Evolutionary conservation across 1,140 invertebrate species (phyloP), one percentile per base, ranked within the genome.

Genomic region (Micrasema minimum): DNA sequence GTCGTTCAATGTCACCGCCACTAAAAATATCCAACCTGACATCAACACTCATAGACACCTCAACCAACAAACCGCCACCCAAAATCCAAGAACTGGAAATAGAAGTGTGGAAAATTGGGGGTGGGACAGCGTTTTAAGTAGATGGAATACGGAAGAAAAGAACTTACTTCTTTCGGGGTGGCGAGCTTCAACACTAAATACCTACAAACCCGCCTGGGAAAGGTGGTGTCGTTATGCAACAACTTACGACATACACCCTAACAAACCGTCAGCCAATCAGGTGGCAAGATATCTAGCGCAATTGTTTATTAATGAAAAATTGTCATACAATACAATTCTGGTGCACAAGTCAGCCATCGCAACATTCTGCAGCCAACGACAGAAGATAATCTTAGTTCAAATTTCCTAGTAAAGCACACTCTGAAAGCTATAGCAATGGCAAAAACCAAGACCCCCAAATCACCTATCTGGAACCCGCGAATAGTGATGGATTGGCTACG

Each of bases 221-320:
- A 43, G 41, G 11, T 43, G 41, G 41, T 11, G 41, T 12, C 41
- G 14, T 3, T 50, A 11, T 6, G 11, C 11, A 14, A 4, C 16
- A 9, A 50, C 6, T 2, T 18, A 50, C 16, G 18, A 50, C 10
- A 74, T 78, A 12, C 48, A 68, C 9, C 45, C 76, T 10, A 26
- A 74, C 51, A 75, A 78, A 46, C 75, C 71, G 3, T 22, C 10
- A 18, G 77, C 70, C 0, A 43, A 43, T 10, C 9, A 7, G 7
- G 51, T 51, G 9, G 71, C 74, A 20, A 61, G 38, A 6, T 12
- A 57, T 57, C 43, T 71, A 1, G 46, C 68, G 0, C 16, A 71
- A 0, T 18, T 75, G n/a, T 7, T 16, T 5, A 22, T 75, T 48
- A 16, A 48, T 1, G 45, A 48, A 16, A 20, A 20, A 14, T 48